Base-by-base conservation (phyloP, 2,797 vertebrate genomes). In the Rhadinocentrus ornatus region DNA sequence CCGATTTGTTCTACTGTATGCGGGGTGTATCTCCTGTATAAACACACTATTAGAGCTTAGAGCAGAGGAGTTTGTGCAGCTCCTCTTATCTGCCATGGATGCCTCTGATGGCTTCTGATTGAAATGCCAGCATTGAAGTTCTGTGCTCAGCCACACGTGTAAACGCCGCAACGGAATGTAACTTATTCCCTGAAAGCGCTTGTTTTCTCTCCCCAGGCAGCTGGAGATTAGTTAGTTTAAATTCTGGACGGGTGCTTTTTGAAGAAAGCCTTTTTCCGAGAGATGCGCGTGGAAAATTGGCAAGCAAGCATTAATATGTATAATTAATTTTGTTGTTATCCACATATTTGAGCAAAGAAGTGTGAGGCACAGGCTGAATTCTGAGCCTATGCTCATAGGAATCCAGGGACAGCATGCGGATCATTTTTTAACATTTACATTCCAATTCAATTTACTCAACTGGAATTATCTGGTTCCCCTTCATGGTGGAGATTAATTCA, bases 281-380 rank as follows among this genome's bases (percentile, higher is more conserved):
- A 84, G 83, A 86, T 83, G 81, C 57, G 64, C 71, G 66, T 81
- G 82, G 83, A 92, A 90, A 94, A 93, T 86, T 91, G 87, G 84
- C 84, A 90, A 83, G 76, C 62, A 71, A 90, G 84, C 85, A 90
- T 91, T 91, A 89, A 89, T 91, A 89, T 92, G 86, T 91, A 89
- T 93, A 91, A 91, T 92, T 92, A 87, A 89, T 90, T 91, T 87
- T 91, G 88, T 92, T 92, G 87, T 91, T 91, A 91, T 92, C 87
- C 90, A 86, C 85, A 90, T 88, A 91, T 93, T 93, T 90, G 84
- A 92, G 89, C 85, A 89, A 78, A 66, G 60, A 75, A 81, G 77
- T 62, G 80, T 87, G 81, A 89, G 78, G 71, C 62, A 60, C 78
- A 41, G 66, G 63, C 73, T 78, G 87, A 86, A 91, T 93, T 85